Evolutionary conservation across 2,113 vertebrate genomes (phyloP).

Genomic region (Anoplopoma fimbria): DNA sequence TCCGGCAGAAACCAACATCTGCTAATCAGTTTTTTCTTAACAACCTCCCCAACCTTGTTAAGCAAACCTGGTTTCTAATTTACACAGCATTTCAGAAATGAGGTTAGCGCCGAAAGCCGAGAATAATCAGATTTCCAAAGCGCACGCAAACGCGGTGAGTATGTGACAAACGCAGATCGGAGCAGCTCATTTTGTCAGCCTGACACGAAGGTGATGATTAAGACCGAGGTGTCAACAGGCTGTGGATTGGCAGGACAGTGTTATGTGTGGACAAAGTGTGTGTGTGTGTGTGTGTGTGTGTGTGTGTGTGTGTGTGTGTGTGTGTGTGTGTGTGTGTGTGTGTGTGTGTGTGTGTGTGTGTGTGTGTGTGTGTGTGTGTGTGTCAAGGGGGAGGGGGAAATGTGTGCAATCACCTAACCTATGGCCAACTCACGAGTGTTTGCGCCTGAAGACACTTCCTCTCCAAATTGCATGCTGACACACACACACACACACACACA

Average conservation of each 20-base stretch:
- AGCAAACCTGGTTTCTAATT: constrained; percentile 14
- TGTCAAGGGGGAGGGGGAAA: constrained; percentile 46
- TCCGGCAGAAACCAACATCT: neutral
- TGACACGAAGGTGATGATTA: constrained; percentile 75
- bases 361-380: constrained; percentile 32
- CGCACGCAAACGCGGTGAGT: constrained; percentile 37
- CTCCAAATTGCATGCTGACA: constrained; percentile 45
- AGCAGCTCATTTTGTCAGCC: constrained; percentile 52
- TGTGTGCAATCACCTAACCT: constrained; percentile 62
- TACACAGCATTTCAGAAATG: constrained; percentile 12
- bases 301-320: constrained; percentile 30
- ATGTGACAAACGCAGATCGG: constrained; percentile 46
- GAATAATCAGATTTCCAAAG: constrained; percentile 41
- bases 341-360: constrained; percentile 27
- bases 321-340: constrained; percentile 29
- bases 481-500: constrained; percentile 9
- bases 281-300: constrained; percentile 30
- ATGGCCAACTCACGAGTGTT: constrained; percentile 45
- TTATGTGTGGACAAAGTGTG: constrained; percentile 5
- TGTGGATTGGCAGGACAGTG: constrained; percentile 60
- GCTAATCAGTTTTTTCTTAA: constrained; percentile 27
- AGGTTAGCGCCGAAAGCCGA: constrained; percentile 15
- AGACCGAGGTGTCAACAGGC: constrained; percentile 71
- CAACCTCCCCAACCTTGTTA: constrained; percentile 20
- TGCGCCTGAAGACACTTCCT: constrained; percentile 70